Conservation (phyloP, 2,888 invertebrate genomes). For the Campoplex nolae region DNA sequence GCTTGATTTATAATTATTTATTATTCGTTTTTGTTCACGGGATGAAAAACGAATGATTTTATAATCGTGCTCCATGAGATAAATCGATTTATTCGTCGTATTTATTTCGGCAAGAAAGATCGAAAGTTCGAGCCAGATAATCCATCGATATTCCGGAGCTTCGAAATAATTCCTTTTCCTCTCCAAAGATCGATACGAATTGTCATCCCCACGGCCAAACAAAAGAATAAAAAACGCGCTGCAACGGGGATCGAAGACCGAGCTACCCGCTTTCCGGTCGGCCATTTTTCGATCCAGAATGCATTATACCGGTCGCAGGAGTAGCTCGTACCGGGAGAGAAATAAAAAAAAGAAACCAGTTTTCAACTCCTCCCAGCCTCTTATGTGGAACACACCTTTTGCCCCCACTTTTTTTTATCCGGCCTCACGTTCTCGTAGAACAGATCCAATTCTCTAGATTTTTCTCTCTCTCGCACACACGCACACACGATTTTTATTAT, state of each 20-base stretch:
- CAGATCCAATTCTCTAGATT: conserved; percentile 52
- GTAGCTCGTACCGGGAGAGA: conserved; percentile 23
- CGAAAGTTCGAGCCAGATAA: neutral
- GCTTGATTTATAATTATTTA: conserved; percentile 49
- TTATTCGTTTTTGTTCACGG: neutral
- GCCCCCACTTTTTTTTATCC: conserved; percentile 67
- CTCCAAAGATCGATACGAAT: neutral
- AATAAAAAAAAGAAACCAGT: conserved; percentile 72
- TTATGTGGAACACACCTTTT: conserved; percentile 64
- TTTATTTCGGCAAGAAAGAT: neutral
- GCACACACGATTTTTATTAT: conserved; percentile 30
- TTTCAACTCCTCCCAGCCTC: conserved; percentile 74
- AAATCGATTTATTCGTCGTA: neutral
- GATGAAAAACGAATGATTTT: neutral
- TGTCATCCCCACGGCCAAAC: neutral
- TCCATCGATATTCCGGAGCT: neutral
- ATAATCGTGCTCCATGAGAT: conserved; percentile 1
- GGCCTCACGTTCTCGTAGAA: conserved; percentile 28
- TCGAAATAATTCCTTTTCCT: neutral
- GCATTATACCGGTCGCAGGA: conserved; percentile 50
- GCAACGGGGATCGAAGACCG: conserved; percentile 16
- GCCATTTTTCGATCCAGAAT: conserved; percentile 57
- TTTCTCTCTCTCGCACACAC: conserved; percentile 4
- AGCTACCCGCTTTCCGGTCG: conserved; percentile 60
- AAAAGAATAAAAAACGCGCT: conserved; percentile 8